A percentile compares a stretch with the other conserved stretches of the same genome.
Evolutionary conservation across 2,113 vertebrate genomes (phyloP).

Genomic region (Labeo rohita): DNA sequence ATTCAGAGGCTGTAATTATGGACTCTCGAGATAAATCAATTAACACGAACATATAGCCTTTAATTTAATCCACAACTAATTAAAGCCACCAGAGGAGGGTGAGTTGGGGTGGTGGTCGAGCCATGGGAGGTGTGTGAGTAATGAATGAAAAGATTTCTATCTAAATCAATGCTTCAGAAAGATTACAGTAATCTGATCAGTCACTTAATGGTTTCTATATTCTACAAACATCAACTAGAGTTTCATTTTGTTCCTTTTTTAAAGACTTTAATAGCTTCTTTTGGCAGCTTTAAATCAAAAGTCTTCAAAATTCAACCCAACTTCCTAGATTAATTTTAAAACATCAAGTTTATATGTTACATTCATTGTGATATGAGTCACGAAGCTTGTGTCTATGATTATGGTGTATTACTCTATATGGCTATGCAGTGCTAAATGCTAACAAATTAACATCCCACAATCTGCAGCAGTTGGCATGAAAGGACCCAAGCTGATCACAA

Average conservation of each 20-base stretch:
- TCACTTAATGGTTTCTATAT: not conserved
- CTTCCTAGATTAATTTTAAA: not conserved
- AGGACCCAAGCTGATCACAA: conserved; percentile 50
- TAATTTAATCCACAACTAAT: conserved; percentile 79
- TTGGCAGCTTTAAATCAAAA: conserved; percentile 6
- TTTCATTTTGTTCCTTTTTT: not conserved
- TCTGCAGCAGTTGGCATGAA: conserved; percentile 46
- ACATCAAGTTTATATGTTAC: not conserved
- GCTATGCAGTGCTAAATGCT: not conserved
- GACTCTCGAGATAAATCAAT: conserved; percentile 80
- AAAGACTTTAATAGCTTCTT: not conserved
- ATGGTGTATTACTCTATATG: not conserved
- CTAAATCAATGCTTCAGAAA: conserved; percentile 20
- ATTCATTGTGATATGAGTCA: not conserved
- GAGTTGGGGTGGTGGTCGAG: not conserved
- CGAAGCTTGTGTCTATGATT: not conserved
- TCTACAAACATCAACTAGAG: not conserved
- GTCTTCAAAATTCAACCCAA: not conserved
- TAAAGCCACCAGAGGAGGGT: conserved; percentile 65
- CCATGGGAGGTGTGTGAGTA: conserved; percentile 9
- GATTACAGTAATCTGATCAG: conserved; percentile 18
- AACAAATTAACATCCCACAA: conserved; percentile 44
- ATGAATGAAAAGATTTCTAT: conserved; percentile 34
- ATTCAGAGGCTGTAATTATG: conserved; percentile 80
- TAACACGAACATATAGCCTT: conserved; percentile 78